phyloP scores from a whole-genome alignment of 2,888 invertebrate species.

The Drosophila limbata region DNA sequence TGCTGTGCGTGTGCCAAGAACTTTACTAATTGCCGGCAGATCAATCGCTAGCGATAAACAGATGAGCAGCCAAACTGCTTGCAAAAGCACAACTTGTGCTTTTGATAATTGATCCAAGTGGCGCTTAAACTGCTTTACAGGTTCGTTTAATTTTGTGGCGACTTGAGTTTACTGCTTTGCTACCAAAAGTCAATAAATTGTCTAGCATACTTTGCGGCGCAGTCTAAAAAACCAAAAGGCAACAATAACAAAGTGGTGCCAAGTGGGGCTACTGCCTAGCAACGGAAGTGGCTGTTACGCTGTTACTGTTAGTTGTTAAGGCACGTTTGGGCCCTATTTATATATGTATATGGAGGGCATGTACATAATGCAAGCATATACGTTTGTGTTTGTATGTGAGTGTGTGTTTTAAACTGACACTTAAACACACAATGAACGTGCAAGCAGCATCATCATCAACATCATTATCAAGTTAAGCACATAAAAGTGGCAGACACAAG shows the following conservation, averaged over 20 bases:
- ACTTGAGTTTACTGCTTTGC: conserved; percentile 35
- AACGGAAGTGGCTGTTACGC: conserved; percentile 62
- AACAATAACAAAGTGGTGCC: conserved; percentile 23
- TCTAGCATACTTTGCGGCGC: conserved; percentile 68
- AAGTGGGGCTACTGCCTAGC: conserved; percentile 21
- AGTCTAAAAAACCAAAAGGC: conserved; percentile 17
- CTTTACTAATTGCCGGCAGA: conserved; percentile 29
- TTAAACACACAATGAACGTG: conserved; percentile 71
- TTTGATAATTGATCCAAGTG: background rate
- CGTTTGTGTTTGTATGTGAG: conserved; percentile 15
- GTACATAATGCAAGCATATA: conserved; percentile 29
- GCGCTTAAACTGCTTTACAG: background rate
- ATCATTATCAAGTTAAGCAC: conserved; percentile 31
- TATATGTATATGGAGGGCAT: conserved; percentile 30
- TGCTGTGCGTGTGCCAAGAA: conserved; percentile 38
- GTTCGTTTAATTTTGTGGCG: background rate
- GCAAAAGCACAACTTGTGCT: background rate
- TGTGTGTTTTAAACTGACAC: conserved; percentile 55
- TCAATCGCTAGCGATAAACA: conserved; percentile 26
- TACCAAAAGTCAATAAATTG: conserved; percentile 52
- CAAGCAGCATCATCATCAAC: conserved; percentile 41
- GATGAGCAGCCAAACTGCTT: conserved; percentile 1
- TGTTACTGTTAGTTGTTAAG: conserved; percentile 43
- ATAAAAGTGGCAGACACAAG: conserved; percentile 44
- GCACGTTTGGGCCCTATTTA: conserved; percentile 61